A percentile compares a stretch with the other conserved stretches of the same genome.
These are phyloP conservation scores for Aradus depressus DNA, from an alignment of 2,888 invertebrate species.

Conservation along the genomic window DNA sequence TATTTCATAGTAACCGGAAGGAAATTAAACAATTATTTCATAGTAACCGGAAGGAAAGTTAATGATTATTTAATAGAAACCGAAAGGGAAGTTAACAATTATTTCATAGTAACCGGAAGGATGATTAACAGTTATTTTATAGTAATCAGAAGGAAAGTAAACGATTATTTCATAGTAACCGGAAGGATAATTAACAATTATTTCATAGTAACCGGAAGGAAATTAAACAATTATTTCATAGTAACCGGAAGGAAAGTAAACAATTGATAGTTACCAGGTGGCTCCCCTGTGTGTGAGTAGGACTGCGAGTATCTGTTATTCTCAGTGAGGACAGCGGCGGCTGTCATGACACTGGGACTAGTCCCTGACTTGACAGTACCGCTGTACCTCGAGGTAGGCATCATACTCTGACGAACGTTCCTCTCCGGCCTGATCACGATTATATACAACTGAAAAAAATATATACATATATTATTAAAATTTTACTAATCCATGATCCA, in stretches of 20 bases:
- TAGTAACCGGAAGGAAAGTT: neutral
- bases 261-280: slow-evolving; percentile 13
- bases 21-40: neutral
- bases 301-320: slow-evolving; percentile 20
- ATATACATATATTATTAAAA: neutral
- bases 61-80: no score
- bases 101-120: neutral
- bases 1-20: no score
- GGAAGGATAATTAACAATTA: neutral
- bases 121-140: neutral
- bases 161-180: neutral
- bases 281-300: slow-evolving; percentile 16
- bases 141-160: neutral
- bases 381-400: slow-evolving; percentile 30
- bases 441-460: slow-evolving; percentile 40
- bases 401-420: slow-evolving; percentile 42
- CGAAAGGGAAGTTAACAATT: no score
- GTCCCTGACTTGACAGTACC: slow-evolving; percentile 29
- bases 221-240: neutral
- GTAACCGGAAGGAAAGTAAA: neutral
- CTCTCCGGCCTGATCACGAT: slow-evolving; percentile 45
- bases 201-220: neutral
- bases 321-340: slow-evolving; percentile 26
- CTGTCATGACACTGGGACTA: slow-evolving; percentile 28
- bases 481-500: neutral